phyloP scores from a whole-genome alignment of 2,797 vertebrate genomes.

The Acanthurus tractus region DNA sequence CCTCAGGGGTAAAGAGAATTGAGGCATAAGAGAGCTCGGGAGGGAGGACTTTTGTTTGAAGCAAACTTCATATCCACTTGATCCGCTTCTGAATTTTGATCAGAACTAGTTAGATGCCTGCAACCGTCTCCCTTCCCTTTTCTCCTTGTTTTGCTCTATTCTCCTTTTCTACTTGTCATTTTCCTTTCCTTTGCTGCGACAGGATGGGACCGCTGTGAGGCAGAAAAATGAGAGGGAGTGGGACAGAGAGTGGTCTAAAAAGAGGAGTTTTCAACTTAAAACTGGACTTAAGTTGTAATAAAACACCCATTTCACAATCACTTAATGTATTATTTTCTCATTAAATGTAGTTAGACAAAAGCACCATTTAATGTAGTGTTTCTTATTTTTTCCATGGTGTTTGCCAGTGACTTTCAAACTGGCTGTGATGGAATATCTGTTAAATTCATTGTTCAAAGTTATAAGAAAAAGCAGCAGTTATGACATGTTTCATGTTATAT shows the following conservation, averaged over 20 bases:
- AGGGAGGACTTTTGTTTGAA: slow-evolving; percentile 70
- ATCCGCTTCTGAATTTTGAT: slow-evolving; percentile 74
- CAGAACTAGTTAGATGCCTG: slow-evolving; percentile 70
- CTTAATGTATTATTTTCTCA: not conserved
- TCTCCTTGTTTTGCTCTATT: slow-evolving; percentile 31
- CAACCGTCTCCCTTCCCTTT: slow-evolving; percentile 50
- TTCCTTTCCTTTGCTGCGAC: slow-evolving; percentile 36
- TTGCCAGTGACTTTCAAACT: no score
- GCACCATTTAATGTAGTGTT: no score
- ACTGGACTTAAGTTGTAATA: not conserved
- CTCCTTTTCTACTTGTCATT: slow-evolving; percentile 50
- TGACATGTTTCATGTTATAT: no score
- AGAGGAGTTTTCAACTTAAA: slow-evolving; percentile 15
- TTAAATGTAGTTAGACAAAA: no score
- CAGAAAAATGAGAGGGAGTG: slow-evolving; percentile 7
- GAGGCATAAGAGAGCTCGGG: slow-evolving; percentile 54
- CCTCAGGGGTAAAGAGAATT: slow-evolving; percentile 56
- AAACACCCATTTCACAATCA: not conserved
- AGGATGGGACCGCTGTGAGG: slow-evolving; percentile 44
- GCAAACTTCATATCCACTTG: slow-evolving; percentile 76
- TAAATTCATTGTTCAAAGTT: no score
- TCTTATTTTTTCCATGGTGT: no score
- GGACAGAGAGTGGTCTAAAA: not conserved
- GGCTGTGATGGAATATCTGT: no score
- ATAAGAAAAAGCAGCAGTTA: no score